Evolutionary conservation across 2,888 invertebrate species (phyloP).

Genomic region (Sinohyriopsis cumingii): DNA sequence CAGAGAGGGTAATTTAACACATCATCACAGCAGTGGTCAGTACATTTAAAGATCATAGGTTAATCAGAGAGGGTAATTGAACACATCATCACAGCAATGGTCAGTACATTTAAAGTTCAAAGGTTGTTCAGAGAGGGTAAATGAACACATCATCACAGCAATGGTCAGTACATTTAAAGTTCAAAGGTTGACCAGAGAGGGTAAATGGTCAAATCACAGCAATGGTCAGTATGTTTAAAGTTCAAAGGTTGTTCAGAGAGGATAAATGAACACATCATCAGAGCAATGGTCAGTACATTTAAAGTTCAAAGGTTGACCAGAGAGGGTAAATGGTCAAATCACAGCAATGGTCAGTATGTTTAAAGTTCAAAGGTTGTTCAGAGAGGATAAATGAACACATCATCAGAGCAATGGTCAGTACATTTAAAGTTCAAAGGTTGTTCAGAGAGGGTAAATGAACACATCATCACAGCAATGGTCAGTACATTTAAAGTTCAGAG

Average conservation of each 20-base stretch:
- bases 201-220: constrained; percentile 1
- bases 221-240: constrained; percentile 42
- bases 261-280: too few relatives aligned
- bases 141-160: constrained; percentile 4
- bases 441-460: too few relatives aligned
- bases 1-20: too few relatives aligned
- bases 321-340: too few relatives aligned
- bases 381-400: too few relatives aligned
- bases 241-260: neutral
- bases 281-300: constrained; percentile 44
- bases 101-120: constrained; percentile 14
- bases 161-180: constrained; percentile 42
- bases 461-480: constrained; percentile 42
- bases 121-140: neutral
- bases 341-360: constrained; percentile 43
- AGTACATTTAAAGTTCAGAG: neutral
- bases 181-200: neutral
- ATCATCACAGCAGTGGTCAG: constrained; percentile 43
- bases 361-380: neutral
- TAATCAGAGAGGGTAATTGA: neutral
- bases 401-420: constrained; percentile 51
- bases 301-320: neutral
- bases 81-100: constrained; percentile 44
- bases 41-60: neutral
- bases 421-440: neutral